Base-by-base conservation (phyloP, 2,113 vertebrate genomes). In the Eurystomus gularis region DNA sequence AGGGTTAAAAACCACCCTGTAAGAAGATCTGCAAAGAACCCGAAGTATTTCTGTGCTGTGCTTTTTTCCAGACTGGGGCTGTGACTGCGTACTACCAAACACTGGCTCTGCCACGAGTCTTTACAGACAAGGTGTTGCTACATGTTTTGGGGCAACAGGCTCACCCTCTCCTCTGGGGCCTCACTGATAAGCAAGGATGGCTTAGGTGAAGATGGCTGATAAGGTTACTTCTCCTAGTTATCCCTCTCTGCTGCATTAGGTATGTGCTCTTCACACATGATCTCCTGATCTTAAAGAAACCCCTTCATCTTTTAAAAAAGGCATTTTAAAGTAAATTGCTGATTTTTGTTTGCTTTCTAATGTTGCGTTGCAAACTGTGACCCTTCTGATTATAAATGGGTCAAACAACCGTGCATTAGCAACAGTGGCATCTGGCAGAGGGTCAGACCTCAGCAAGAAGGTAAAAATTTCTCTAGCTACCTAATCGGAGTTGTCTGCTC, bases 321-420 rank as follows among this genome's bases (percentile, higher is more conserved):
- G 33, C 0, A 0, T 20, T 65, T 31, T 72, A 3, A 86, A 72
- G 35, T 21, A 35, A 28, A 54, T 13, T 10, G 57, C 12, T 0
- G 0, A 40, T 61, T 86, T 54, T 51, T 83, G 40, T n/a, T 13
- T 77, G 28, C 33, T 17, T 81, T 70, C 44, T 62, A 69, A 64
- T 1, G 5, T 1, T 62, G 60, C 1, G 1, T 11, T 57, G 49
- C 29, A 70, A 35, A 37, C 7, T 21, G 29, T 44, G 13, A 77
- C n/a, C 16, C 5, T 31, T 60, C 42, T 33, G 29, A 16, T 15
- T 44, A 44, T 2, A 54, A 2, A 12, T 0, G 6, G 70, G 23
- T 40, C 70, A 71, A 49, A 51, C 11, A 76, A 46, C 17, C 0
- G 1, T 46, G 26, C 44, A 26, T 0, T 19, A 21, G 23, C 68